These are phyloP conservation scores for Dipodomys ordii DNA, from an alignment of 2,113 vertebrate genomes.

Conservation along the genomic window DNA sequence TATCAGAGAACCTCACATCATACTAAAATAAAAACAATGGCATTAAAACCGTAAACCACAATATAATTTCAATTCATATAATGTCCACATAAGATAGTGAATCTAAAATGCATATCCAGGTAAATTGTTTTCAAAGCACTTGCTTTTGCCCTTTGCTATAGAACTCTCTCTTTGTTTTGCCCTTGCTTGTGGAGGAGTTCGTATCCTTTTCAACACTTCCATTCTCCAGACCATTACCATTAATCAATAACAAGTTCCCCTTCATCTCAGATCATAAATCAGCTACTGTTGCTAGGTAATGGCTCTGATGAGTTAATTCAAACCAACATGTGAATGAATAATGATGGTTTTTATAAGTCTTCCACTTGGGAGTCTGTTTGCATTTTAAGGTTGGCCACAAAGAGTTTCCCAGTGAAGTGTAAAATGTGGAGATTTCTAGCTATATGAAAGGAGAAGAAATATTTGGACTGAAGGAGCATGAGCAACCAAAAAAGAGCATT, in stretches of 20 bases:
- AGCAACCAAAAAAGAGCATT: neutral
- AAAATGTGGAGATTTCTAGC: slow-evolving; percentile 42
- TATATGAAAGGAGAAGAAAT: slow-evolving; percentile 13
- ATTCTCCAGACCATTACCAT: slow-evolving; percentile 59
- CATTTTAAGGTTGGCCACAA: slow-evolving; percentile 50
- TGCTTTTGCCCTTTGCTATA: neutral
- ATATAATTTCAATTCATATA: neutral
- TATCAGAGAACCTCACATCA: neutral
- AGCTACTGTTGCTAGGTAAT: slow-evolving; percentile 58
- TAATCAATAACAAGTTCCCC: slow-evolving; percentile 68
- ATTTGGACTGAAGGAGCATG: neutral
- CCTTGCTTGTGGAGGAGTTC: slow-evolving; percentile 43
- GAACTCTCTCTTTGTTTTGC: slow-evolving; percentile 27
- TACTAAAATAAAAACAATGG: neutral
- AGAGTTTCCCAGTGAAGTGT: slow-evolving; percentile 33
- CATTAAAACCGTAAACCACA: neutral
- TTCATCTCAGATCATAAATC: slow-evolving; percentile 71
- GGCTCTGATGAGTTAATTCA: slow-evolving; percentile 70
- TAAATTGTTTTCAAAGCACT: neutral
- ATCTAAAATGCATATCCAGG: neutral
- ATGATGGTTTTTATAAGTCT: slow-evolving; percentile 67
- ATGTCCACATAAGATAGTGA: neutral
- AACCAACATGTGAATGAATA: slow-evolving; percentile 67
- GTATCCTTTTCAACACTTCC: slow-evolving; percentile 27
- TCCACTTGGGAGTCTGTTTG: slow-evolving; percentile 47